phyloP scores from a whole-genome alignment of 2,888 invertebrate genomes.

The Danaus chrysippus region DNA sequence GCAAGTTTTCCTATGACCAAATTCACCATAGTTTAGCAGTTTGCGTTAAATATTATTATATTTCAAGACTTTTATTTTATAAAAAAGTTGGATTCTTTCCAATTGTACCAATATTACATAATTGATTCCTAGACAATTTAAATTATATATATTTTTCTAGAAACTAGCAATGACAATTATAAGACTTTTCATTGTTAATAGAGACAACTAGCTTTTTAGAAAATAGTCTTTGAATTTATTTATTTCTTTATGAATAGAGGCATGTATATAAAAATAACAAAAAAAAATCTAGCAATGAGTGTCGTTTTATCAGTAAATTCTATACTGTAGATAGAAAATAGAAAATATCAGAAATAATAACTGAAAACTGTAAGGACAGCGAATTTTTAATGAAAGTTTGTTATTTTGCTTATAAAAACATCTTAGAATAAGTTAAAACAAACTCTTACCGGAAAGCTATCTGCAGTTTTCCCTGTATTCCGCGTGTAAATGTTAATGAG shows the following conservation, averaged over 20 bases:
- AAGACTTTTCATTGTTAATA: too few species aligned
- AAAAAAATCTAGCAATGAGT: too few species aligned
- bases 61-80: conserved; percentile 13
- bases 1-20: neutral
- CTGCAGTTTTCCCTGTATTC: conserved; percentile 54
- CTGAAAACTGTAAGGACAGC: too few species aligned
- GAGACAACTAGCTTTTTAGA: too few species aligned
- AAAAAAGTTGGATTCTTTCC: conserved; percentile 28
- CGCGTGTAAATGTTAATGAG: conserved; percentile 53
- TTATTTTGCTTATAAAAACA: neutral
- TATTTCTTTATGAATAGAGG: too few species aligned
- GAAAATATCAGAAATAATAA: too few species aligned
- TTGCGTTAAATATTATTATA: neutral
- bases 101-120: conserved; percentile 33
- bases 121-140: conserved; percentile 20
- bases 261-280: too few species aligned
- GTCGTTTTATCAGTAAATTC: too few species aligned
- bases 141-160: conserved; percentile 16
- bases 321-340: too few species aligned
- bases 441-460: conserved; percentile 51
- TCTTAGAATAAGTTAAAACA: neutral
- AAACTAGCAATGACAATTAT: neutral
- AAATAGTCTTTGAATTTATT: too few species aligned
- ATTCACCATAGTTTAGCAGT: neutral
- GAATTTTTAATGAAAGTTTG: neutral